Evolutionary conservation across 2,113 vertebrate species (phyloP).

Genomic region (Sebastes fasciatus): DNA sequence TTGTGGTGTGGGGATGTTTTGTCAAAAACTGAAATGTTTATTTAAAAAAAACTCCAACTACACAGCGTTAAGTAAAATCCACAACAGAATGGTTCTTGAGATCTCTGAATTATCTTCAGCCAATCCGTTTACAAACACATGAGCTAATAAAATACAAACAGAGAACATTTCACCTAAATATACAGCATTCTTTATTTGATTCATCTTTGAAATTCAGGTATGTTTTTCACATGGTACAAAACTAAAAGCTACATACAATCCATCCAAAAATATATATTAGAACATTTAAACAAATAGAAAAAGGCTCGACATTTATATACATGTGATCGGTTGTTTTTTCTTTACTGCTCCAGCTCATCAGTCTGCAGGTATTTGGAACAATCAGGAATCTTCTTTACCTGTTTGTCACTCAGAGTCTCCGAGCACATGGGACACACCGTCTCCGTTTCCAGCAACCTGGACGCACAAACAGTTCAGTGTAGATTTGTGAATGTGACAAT

Average conservation of each 20-base stretch:
- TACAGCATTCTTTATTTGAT: neutral
- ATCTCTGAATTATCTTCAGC: no score
- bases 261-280: constrained; percentile 11
- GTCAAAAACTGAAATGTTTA: no score
- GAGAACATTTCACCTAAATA: neutral
- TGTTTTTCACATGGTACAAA: constrained; percentile 2
- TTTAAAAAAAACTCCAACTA: no score
- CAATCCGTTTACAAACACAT: neutral
- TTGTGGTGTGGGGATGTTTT: no score
- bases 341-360: constrained; percentile 82
- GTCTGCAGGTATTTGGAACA: constrained; percentile 86
- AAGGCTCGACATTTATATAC: neutral
- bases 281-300: constrained; percentile 2
- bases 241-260: constrained; percentile 3
- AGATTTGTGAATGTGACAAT: neutral
- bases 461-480: constrained; percentile 39
- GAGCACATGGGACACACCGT: constrained; percentile 95
- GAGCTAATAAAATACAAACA: neutral
- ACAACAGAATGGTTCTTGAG: no score
- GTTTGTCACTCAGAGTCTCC: constrained; percentile 81
- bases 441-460: constrained; percentile 90
- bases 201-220: neutral
- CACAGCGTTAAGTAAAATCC: no score
- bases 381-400: constrained; percentile 87
- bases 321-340: neutral